Base-by-base conservation (phyloP, 2,113 vertebrate species). In the Indicator indicator region DNA sequence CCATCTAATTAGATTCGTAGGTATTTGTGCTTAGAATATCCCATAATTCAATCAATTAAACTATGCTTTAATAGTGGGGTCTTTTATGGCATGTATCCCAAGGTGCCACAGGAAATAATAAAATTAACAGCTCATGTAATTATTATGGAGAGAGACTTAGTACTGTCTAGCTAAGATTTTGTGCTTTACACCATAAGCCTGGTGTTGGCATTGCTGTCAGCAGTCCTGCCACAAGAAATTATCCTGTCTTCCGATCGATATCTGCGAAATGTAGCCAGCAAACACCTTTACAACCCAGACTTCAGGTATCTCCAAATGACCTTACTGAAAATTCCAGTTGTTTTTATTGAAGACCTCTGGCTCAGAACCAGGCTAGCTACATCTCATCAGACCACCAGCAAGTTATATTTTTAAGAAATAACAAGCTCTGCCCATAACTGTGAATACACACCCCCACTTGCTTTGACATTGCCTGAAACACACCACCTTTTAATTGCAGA, bases 111-210 rank as follows among this genome's bases (percentile, higher is more conserved):
- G 15, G 50, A 96, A 93, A 93, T 90, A 88, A 81, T 91, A 93
- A 95, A 96, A 90, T 85, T 94, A 93, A 91, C 82, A 95, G 88
- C 88, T 95, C 85, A 44, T 81, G 85, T 91, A 96, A 96, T 94
- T 90, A 75, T 90, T 91, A 93, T 76, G 80, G 78, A 90, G 63
- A 55, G 36, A 78, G 14, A 70, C 36, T 50, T 68, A 75, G 28
- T 63, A 42, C 73, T 88, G 93, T 36, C 40, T 67, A 59, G 2
- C 2, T 93, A 95, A 90, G 67, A 79, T 79, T 90, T 86, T 44
- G 21, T 72, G 86, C 64, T 68, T 89, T 94, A 50, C 38, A 62
- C n/a, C 12, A 12, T 16, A 5, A 81, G 8, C 23, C 54, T 74
- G 16, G 48, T 89, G 52, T 52, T 62, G 32, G 24, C 17, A 32